These are phyloP conservation scores for Tachina fera DNA, from an alignment of 2,888 invertebrate species.

Conservation along the genomic window DNA sequence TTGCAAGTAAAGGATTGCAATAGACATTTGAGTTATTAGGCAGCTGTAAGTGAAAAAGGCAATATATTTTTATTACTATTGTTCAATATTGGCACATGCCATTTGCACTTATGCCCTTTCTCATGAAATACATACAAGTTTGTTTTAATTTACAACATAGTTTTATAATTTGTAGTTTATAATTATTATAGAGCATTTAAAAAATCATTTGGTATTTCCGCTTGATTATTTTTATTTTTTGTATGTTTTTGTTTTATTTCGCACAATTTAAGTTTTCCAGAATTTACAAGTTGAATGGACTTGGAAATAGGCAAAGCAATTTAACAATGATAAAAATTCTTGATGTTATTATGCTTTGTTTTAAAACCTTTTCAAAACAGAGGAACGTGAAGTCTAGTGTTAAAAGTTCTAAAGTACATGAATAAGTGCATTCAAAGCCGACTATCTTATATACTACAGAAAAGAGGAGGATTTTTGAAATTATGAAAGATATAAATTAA, in stretches of 20 bases:
- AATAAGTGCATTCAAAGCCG: neutral
- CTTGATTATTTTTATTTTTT: slow-evolving; percentile 51
- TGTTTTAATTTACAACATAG: slow-evolving; percentile 38
- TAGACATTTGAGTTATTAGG: slow-evolving; percentile 19
- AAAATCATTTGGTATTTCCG: slow-evolving; percentile 79
- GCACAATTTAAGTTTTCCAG: slow-evolving; percentile 47
- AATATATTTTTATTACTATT: neutral
- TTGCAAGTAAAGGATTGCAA: slow-evolving; percentile 28
- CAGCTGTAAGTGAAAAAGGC: slow-evolving; percentile 59
- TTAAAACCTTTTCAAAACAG: slow-evolving; percentile 17
- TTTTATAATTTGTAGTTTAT: slow-evolving; percentile 67
- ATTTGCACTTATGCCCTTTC: slow-evolving; percentile 7
- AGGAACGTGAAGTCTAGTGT: slow-evolving; percentile 54
- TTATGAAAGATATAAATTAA: no score
- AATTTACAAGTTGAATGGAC: slow-evolving; percentile 76
- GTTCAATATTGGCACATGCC: slow-evolving; percentile 68
- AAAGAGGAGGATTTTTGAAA: no score
- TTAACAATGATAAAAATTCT: slow-evolving; percentile 76
- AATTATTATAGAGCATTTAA: slow-evolving; percentile 76
- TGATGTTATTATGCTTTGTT: slow-evolving; percentile 74
- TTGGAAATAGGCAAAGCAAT: slow-evolving; percentile 46
- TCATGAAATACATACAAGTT: neutral
- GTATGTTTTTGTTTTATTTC: slow-evolving; percentile 39
- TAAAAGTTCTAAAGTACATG: slow-evolving; percentile 33
- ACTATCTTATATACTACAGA: neutral